Percentiles rank a stretch among this genome's conserved stretches.
These are phyloP conservation scores for Indicator indicator DNA, from an alignment of 2,113 vertebrate genomes.

Conservation along the genomic window DNA sequence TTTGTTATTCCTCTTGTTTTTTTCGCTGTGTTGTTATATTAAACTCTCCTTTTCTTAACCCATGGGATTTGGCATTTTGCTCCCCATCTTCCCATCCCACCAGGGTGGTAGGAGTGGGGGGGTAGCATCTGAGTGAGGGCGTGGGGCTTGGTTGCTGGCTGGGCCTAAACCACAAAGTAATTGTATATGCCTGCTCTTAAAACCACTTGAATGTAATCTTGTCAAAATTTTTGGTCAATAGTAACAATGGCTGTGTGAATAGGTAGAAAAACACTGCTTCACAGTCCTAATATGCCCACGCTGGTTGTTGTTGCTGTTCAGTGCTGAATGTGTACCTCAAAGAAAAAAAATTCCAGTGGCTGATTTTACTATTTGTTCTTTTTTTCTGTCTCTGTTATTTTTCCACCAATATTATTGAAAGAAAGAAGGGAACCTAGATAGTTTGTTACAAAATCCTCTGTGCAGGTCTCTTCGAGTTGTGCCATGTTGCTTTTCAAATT, in stretches of 20 bases:
- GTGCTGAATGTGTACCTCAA: background rate
- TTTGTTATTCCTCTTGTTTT: too few relatives aligned
- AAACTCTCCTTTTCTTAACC: too few relatives aligned
- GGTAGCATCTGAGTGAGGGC: too few relatives aligned
- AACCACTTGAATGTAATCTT: background rate
- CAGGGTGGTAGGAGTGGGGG: too few relatives aligned
- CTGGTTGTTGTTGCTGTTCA: background rate
- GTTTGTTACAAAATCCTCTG: background rate
- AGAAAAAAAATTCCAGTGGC: background rate
- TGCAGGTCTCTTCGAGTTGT: background rate
- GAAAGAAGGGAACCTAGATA: background rate
- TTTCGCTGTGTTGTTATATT: too few relatives aligned
- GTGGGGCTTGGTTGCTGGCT: too few relatives aligned
- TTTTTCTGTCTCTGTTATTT: background rate
- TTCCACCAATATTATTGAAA: background rate
- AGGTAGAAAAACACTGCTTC: background rate
- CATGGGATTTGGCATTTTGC: too few relatives aligned
- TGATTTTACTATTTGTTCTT: background rate
- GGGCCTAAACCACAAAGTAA: too few relatives aligned
- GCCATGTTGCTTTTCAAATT: background rate
- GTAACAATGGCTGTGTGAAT: background rate
- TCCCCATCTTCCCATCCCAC: too few relatives aligned
- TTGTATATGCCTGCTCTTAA: background rate
- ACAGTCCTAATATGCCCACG: rapidly evolving
- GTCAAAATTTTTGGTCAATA: background rate